Base-by-base conservation (phyloP, 2,797 vertebrate genomes). In the Rhinophrynus dorsalis region DNA sequence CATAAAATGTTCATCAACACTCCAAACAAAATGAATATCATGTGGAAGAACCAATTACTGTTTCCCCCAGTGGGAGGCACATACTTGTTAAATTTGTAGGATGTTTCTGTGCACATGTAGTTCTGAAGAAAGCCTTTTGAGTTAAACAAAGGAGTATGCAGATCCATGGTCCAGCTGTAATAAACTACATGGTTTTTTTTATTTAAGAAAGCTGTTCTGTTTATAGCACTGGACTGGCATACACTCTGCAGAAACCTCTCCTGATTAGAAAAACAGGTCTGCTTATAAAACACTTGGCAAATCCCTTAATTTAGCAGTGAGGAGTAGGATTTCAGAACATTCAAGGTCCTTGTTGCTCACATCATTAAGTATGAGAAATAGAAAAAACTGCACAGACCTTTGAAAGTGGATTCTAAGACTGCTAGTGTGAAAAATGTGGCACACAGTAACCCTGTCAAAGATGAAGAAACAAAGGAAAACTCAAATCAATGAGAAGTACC, bases 241-340 rank as follows among this genome's bases (percentile, higher is more conserved):
- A 56, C 35, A 56, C 30, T 23, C 30, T 11, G 12, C 35, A 40
- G 55, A 58, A 17, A 40, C 33, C 40, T 58, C 35, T 58, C 21
- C 1, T 57, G 54, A 57, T 57, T 37, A 37, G 23, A 57, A 24
- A 37, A 57, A 21, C 33, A 37, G 54, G 38, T 57, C 13, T 37
- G 7, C 30, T 35, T 55, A 35, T 55, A 37, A 57, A 57, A 57
- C 54, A 38, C 32, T 24, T 20, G 8, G 18, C 33, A 55, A 55
- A 33, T 57, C 32, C 15, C 24, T 1, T 3, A 38, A 24, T 12
- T 40, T 18, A 47, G 17, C 8, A 61, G 58, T 38, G 9, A 23
- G 33, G 32, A 32, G n/a, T 30, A 52, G 17, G 3, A 52, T 52
- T 52, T 52, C 50, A 57, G 54, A 38, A 57, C 54, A 37, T 33